Percentiles rank a stretch among this genome's conserved stretches.
Conservation (phyloP, 2,797 vertebrate species). For the Hafferia zeledoni region DNA sequence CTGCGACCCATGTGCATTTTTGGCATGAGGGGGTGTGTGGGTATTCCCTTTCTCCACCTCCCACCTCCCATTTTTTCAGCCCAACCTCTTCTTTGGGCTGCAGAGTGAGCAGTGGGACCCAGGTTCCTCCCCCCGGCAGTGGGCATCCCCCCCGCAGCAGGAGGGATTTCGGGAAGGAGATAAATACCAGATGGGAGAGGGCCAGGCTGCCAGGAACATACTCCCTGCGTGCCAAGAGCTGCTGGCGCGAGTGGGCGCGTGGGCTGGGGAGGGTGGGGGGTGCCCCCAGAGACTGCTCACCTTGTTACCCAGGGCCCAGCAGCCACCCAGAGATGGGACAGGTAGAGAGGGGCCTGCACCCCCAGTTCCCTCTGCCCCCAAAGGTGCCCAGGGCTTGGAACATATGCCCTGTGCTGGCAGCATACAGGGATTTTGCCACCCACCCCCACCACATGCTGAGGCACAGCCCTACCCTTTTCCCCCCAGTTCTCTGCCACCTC, state of each 20-base stretch:
- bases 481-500: background rate
- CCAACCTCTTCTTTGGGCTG: background rate
- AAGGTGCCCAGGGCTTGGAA: accelerated
- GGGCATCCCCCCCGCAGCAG: background rate
- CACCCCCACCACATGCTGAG: background rate
- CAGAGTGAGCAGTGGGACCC: conserved; percentile 3
- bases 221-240: conserved; percentile 29
- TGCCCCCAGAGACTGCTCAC: conserved; percentile 10
- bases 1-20: accelerated
- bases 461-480: background rate
- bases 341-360: too few species aligned
- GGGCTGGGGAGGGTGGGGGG: background rate
- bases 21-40: background rate
- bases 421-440: background rate
- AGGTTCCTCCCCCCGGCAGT: background rate
- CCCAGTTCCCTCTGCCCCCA: accelerated
- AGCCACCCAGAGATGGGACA: background rate
- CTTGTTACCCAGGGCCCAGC: background rate
- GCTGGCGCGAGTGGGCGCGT: conserved; percentile 17
- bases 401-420: background rate
- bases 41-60: background rate
- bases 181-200: conserved; percentile 63
- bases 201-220: conserved; percentile 57
- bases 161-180: conserved; percentile 62
- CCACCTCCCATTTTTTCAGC: background rate